Evolutionary conservation across 2,888 invertebrate species (phyloP).

Genomic region (Chymomyza amoena): DNA sequence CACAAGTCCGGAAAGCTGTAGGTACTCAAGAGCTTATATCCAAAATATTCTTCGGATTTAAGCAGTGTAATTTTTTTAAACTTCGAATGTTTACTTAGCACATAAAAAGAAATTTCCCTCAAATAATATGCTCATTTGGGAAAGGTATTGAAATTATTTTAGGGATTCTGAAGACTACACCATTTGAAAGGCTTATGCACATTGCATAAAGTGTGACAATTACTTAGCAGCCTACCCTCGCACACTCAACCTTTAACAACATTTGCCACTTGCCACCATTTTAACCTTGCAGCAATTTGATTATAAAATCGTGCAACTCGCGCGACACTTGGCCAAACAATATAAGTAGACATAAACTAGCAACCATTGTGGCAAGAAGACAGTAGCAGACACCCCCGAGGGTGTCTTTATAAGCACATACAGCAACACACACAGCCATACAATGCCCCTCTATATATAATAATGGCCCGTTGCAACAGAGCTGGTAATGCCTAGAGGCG

Average conservation of each 20-base stretch:
- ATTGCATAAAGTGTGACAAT: too few species aligned
- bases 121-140: too few species aligned
- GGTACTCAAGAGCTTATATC: too few species aligned
- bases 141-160: too few species aligned
- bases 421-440: neutral
- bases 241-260: neutral
- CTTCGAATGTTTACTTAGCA: too few species aligned
- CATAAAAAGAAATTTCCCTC: too few species aligned
- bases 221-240: neutral
- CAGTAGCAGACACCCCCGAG: neutral
- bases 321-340: constrained; percentile 2
- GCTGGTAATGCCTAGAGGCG: neutral
- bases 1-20: too few species aligned
- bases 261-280: neutral
- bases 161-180: too few species aligned
- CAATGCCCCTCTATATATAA: neutral
- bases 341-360: neutral
- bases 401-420: neutral
- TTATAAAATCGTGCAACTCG: neutral
- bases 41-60: too few species aligned
- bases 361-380: neutral
- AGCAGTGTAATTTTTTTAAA: too few species aligned
- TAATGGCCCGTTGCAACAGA: neutral
- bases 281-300: neutral
- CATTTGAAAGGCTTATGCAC: too few species aligned